phyloP scores from a whole-genome alignment of 2,113 vertebrate genomes.

The Actenoides hombroni region DNA sequence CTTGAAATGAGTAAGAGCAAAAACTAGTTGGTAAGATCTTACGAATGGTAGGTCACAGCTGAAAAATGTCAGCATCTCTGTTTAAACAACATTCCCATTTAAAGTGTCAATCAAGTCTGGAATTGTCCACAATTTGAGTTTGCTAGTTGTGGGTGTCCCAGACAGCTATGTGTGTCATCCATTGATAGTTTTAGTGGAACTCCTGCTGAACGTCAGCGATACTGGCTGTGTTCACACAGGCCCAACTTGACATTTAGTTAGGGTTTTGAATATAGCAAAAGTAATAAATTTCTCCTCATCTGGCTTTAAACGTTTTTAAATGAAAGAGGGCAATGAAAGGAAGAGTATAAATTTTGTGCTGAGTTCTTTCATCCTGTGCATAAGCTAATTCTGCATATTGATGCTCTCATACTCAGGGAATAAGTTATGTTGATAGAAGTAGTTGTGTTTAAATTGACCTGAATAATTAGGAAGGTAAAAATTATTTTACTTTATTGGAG shows the following conservation, averaged over 20 bases:
- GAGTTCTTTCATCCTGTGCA: neutral
- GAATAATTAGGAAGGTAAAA: neutral
- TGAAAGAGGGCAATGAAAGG: neutral
- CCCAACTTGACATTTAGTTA: neutral
- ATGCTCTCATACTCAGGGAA: neutral
- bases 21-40: neutral
- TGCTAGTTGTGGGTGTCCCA: neutral
- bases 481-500: neutral
- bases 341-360: neutral
- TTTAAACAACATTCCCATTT: neutral
- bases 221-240: neutral
- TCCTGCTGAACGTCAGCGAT: neutral
- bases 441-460: neutral
- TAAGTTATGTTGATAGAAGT: neutral
- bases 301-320: neutral
- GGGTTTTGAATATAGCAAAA: neutral
- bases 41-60: neutral
- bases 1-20: neutral
- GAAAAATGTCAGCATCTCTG: neutral
- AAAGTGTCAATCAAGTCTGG: neutral
- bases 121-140: neutral
- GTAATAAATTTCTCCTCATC: accelerated
- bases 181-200: neutral
- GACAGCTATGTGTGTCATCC: neutral
- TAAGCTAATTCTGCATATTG: neutral